Percentiles rank a stretch among this genome's conserved stretches.
Evolutionary conservation across 1,140 invertebrate species (phyloP).

Genomic region (Arctopsyche grandis): DNA sequence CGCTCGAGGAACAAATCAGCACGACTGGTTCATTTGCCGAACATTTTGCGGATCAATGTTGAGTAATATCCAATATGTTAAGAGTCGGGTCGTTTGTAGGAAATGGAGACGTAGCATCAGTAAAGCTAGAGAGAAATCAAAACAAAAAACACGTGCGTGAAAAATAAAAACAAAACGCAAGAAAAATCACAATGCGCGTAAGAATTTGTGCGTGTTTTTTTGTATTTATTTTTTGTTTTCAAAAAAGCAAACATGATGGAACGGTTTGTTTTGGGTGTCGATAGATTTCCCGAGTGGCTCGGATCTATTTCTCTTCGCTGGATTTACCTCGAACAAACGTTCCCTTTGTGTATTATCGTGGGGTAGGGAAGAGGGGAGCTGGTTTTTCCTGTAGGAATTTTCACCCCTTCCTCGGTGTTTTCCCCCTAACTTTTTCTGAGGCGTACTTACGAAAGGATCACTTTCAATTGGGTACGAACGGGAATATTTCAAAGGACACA

Average conservation of each 20-base stretch:
- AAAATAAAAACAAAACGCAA: not conserved
- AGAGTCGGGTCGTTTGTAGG: too few species aligned
- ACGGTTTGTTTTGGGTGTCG: constrained; percentile 30
- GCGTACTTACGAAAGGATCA: not conserved
- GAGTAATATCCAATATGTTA: too few species aligned
- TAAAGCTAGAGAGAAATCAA: too few species aligned
- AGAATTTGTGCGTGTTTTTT: not conserved
- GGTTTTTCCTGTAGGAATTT: not conserved
- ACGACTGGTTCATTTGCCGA: too few species aligned
- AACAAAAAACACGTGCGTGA: not conserved
- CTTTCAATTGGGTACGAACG: not conserved
- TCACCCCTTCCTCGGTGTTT: not conserved
- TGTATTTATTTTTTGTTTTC: not conserved
- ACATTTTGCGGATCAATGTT: too few species aligned
- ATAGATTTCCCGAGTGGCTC: constrained; percentile 28
- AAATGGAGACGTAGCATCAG: too few species aligned
- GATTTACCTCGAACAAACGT: constrained; percentile 18
- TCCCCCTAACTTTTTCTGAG: not conserved
- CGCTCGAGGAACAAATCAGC: too few species aligned
- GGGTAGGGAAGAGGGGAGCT: not conserved
- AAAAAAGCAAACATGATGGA: constrained; percentile 27
- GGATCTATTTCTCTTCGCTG: constrained; percentile 17
- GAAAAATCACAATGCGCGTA: not conserved
- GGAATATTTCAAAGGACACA: constrained; percentile 24
- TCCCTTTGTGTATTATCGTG: constrained; percentile 19